Conservation (phyloP, 2,797 vertebrate genomes). For the Rhyacichthys aspro region DNA sequence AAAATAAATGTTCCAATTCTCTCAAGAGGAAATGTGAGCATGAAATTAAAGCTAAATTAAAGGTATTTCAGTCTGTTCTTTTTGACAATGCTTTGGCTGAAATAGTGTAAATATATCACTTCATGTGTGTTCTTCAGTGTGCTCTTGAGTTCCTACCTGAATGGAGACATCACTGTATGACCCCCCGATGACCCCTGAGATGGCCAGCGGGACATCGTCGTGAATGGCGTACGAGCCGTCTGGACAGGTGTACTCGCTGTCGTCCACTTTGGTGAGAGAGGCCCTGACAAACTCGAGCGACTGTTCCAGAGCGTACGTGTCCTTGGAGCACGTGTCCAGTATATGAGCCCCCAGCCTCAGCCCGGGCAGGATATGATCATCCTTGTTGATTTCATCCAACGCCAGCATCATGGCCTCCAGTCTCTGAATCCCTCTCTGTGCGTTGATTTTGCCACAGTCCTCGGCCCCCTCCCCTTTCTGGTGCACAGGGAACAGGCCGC, state of each 20-base stretch:
- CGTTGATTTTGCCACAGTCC: constrained; percentile 96
- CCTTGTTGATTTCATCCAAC: constrained; percentile 94
- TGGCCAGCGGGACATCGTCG: constrained; percentile 90
- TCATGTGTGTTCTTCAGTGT: too few relatives aligned
- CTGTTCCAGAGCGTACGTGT: constrained; percentile 97
- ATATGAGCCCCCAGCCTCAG: constrained; percentile 92
- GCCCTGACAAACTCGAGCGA: constrained; percentile 96
- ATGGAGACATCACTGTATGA: constrained; percentile 99
- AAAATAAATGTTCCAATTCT: too few relatives aligned
- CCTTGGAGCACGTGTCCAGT: constrained; percentile 97
- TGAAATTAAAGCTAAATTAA: too few relatives aligned
- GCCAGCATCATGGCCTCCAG: constrained; percentile 98
- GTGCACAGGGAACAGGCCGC: constrained; percentile 95
- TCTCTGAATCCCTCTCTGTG: constrained; percentile 95
- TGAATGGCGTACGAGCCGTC: constrained; percentile 96
- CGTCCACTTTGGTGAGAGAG: constrained; percentile 93
- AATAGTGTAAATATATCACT: background rate
- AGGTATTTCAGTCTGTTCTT: too few relatives aligned
- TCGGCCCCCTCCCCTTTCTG: constrained; percentile 91
- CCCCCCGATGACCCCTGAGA: constrained; percentile 96
- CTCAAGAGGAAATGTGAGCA: too few relatives aligned
- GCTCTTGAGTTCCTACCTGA: constrained; percentile 82
- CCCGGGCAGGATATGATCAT: constrained; percentile 89
- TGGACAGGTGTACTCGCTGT: constrained; percentile 95
- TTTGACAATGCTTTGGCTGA: too few relatives aligned